These are phyloP conservation scores for Synergus japonicus DNA, from an alignment of 2,888 invertebrate genomes.

Conservation along the genomic window DNA sequence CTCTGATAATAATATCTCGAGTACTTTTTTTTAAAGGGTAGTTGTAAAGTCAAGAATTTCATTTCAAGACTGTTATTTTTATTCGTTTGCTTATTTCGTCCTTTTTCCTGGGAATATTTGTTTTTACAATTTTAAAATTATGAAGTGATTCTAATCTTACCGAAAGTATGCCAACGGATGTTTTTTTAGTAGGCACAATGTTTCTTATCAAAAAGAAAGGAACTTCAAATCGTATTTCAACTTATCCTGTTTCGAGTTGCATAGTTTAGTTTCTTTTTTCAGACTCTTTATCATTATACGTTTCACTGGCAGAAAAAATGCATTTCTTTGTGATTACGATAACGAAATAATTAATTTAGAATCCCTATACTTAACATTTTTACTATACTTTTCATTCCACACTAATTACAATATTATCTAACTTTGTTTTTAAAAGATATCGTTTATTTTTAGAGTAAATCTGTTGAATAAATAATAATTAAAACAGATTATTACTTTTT, in stretches of 20 bases:
- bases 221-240: slow-evolving; percentile 5
- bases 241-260: slow-evolving; percentile 16
- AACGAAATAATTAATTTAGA: neutral
- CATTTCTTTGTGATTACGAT: neutral
- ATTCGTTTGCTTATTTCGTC: neutral
- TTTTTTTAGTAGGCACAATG: neutral
- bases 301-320: slow-evolving; percentile 27
- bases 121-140: neutral
- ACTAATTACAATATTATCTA: too few relatives aligned
- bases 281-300: slow-evolving; percentile 21
- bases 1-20: neutral
- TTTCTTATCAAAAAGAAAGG: neutral
- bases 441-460: neutral
- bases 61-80: neutral
- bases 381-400: neutral
- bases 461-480: neutral
- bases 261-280: slow-evolving; percentile 28
- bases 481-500: neutral
- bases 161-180: neutral
- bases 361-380: neutral
- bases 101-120: neutral
- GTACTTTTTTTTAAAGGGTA: neutral
- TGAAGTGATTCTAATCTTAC: neutral
- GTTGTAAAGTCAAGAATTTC: neutral
- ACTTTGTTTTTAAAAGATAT: neutral